Evolutionary conservation across 2,797 vertebrate genomes (phyloP).

Genomic region (Takifugu rubripes): DNA sequence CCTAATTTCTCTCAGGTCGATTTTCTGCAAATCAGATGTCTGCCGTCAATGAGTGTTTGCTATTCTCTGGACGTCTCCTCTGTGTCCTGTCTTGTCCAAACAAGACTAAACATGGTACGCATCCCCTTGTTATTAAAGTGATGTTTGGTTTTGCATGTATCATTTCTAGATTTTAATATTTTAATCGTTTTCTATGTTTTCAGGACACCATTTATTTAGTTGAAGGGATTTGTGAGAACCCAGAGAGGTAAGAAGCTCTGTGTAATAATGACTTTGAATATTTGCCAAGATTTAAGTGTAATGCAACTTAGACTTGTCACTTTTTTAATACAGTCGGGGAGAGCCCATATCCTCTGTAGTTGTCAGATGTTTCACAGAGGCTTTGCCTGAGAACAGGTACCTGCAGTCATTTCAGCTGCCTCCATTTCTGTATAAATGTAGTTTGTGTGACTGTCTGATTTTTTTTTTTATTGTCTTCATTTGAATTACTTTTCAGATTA

Average conservation of each 20-base stretch:
- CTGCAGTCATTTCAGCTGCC: too few relatives aligned
- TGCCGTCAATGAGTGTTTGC: slow-evolving; percentile 84
- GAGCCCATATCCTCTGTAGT: slow-evolving; percentile 76
- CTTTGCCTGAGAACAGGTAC: slow-evolving; percentile 94
- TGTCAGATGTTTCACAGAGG: slow-evolving; percentile 93
- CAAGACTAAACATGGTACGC: slow-evolving; percentile 77
- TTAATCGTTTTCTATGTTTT: slow-evolving; percentile 25
- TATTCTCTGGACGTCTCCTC: slow-evolving; percentile 87
- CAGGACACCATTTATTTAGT: slow-evolving; percentile 92
- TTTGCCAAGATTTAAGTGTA: not conserved
- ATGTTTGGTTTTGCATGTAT: not conserved
- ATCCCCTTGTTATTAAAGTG: not conserved
- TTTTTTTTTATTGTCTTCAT: not conserved
- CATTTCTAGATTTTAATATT: slow-evolving; percentile 1
- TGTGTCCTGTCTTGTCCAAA: slow-evolving; percentile 84
- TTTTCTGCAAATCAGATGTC: slow-evolving; percentile 82
- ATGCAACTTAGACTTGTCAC: not conserved
- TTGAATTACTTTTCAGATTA: slow-evolving; percentile 69
- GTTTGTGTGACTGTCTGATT: not conserved
- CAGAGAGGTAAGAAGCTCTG: slow-evolving; percentile 70
- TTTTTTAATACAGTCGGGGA: slow-evolving; percentile 54
- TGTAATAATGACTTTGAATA: slow-evolving; percentile 2
- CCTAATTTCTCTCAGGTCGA: slow-evolving; percentile 71
- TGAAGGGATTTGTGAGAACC: slow-evolving; percentile 82
- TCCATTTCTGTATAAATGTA: not conserved